These are phyloP conservation scores for Acinonyx jubatus DNA, from an alignment of 2,113 vertebrate genomes.

Conservation along the genomic window DNA sequence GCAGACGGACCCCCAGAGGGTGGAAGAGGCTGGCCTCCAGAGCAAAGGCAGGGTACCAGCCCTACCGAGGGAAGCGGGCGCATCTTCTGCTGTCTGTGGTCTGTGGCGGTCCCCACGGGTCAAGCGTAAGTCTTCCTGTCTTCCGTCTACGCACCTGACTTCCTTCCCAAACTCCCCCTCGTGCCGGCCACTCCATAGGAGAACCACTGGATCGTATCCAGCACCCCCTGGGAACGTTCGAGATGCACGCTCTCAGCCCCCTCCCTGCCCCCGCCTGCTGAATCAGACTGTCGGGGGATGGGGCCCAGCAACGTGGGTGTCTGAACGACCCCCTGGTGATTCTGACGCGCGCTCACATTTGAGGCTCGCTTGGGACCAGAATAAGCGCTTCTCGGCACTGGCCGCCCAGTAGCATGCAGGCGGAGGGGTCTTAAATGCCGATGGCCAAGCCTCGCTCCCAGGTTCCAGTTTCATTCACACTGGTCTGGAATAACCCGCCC, in stretches of 20 bases:
- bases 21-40: not conserved
- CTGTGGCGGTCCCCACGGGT: no score
- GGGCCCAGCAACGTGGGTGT: not conserved
- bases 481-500: not conserved
- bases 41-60: no score
- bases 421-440: fast-evolving
- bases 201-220: not conserved
- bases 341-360: not conserved
- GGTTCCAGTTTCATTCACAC: fast-evolving
- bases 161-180: not conserved
- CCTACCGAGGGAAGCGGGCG: not conserved
- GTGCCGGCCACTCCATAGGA: no score
- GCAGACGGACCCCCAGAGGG: not conserved
- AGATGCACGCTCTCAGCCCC: not conserved
- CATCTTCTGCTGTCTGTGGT: no score
- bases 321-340: not conserved
- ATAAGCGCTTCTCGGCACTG: not conserved
- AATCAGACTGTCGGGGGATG: not conserved
- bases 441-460: not conserved
- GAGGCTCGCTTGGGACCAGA: not conserved
- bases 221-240: not conserved
- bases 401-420: not conserved
- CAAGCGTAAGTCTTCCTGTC: not conserved
- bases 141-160: not conserved
- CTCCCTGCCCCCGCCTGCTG: not conserved